phyloP scores from a whole-genome alignment of 2,113 vertebrate species.

The Ceyx margarethae region DNA sequence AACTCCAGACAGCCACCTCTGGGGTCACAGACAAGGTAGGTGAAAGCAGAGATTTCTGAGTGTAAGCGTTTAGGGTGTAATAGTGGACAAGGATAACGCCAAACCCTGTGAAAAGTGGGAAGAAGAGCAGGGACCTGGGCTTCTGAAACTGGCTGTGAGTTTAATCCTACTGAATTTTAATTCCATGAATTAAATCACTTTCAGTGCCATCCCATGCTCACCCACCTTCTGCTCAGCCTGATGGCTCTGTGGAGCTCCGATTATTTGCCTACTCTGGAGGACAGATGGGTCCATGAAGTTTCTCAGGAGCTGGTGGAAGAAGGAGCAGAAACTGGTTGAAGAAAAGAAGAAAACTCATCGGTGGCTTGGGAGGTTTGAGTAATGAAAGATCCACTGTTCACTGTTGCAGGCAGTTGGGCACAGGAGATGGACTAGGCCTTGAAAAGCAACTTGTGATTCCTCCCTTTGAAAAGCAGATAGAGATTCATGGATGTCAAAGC shows the following conservation, averaged over 20 bases:
- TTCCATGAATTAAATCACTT: background rate
- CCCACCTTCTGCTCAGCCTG: background rate
- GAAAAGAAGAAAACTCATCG: background rate
- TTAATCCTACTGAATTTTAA: background rate
- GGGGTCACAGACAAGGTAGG: fast-evolving
- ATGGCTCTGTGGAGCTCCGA: background rate
- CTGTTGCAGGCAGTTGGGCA: background rate
- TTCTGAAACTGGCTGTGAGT: background rate
- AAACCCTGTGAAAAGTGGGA: background rate
- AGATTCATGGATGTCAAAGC: background rate
- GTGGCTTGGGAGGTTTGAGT: background rate
- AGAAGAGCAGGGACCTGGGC: background rate
- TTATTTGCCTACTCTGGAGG: background rate
- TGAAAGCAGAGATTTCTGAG: background rate
- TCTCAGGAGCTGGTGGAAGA: background rate
- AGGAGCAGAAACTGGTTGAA: background rate
- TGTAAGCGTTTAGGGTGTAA: background rate
- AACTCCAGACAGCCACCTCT: background rate
- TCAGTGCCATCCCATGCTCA: background rate
- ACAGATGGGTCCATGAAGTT: background rate
- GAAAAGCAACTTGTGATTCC: background rate
- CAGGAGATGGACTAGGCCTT: background rate
- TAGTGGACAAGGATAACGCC: background rate
- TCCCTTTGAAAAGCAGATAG: background rate
- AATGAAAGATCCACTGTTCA: background rate